Evolutionary conservation across 64 coral and sea anemone genomes (phyloP).

Genomic region (Stichodactyla helianthus): DNA sequence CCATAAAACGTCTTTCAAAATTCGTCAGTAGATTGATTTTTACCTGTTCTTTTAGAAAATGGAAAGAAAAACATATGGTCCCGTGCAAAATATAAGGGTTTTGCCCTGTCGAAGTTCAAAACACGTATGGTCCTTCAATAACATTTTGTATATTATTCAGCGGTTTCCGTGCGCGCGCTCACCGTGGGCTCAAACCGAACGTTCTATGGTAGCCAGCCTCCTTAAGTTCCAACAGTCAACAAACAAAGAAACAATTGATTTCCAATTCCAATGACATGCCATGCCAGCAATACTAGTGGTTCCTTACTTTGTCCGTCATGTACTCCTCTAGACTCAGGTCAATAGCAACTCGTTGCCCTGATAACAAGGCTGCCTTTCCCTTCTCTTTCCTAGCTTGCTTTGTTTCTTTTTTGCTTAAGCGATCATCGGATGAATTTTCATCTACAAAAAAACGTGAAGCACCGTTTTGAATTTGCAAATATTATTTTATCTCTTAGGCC

Average conservation of each 20-base stretch:
- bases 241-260: background rate
- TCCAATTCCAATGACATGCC: background rate
- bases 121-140: no score
- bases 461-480: background rate
- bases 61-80: no score
- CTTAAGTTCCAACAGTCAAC: no score
- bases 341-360: slow-evolving; percentile 39
- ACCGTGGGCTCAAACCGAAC: background rate
- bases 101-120: no score
- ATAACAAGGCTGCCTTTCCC: slow-evolving; percentile 24
- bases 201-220: no score
- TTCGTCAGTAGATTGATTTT: no score
- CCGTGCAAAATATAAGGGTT: no score
- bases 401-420: background rate
- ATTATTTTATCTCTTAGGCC: background rate
- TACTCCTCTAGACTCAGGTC: slow-evolving; percentile 45
- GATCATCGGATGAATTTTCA: background rate
- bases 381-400: slow-evolving; percentile 35
- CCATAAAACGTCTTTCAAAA: no score
- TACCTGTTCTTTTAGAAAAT: no score
- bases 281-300: no score
- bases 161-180: no score
- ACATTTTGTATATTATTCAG: no score
- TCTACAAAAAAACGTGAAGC: background rate
- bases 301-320: slow-evolving; percentile 52